These are phyloP conservation scores for Myoxocephalus aenaeus DNA, from an alignment of 2,797 vertebrate genomes.

Conservation along the genomic window DNA sequence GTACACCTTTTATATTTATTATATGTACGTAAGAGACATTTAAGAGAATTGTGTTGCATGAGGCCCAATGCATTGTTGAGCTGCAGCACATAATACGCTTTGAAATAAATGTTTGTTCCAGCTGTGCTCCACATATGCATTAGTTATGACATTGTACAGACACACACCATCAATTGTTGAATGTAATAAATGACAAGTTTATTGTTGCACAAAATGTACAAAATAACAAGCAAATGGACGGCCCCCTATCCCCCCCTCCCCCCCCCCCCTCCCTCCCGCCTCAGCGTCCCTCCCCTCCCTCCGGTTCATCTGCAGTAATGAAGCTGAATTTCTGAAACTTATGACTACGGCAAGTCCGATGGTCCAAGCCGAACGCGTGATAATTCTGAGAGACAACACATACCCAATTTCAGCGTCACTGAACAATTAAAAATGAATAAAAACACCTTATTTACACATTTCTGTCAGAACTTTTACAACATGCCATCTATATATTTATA, in stretches of 20 bases:
- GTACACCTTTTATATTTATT: neutral
- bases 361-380: conserved; percentile 85
- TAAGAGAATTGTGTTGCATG: neutral
- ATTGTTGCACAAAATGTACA: conserved; percentile 94
- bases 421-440: conserved; percentile 91
- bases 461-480: conserved; percentile 87
- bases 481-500: conserved; percentile 89
- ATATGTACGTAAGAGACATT: neutral
- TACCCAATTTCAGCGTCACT: conserved; percentile 86
- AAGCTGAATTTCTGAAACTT: conserved; percentile 87
- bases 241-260: conserved; percentile 33
- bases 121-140: neutral
- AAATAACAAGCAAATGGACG: conserved; percentile 93
- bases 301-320: conserved; percentile 79
- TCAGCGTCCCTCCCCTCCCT: conserved; percentile 63
- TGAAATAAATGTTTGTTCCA: no score
- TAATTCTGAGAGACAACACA: conserved; percentile 86
- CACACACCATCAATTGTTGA: conserved; percentile 43
- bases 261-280: neutral
- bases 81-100: neutral
- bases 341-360: conserved; percentile 84
- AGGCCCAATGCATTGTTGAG: neutral
- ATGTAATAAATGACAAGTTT: conserved; percentile 91
- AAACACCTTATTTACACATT: conserved; percentile 89
- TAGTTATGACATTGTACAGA: neutral